Evolutionary conservation across 2,888 invertebrate species (phyloP), one percentile per base, ranked within the genome.

Genomic region (Stenoptilia bipunctidactyla): DNA sequence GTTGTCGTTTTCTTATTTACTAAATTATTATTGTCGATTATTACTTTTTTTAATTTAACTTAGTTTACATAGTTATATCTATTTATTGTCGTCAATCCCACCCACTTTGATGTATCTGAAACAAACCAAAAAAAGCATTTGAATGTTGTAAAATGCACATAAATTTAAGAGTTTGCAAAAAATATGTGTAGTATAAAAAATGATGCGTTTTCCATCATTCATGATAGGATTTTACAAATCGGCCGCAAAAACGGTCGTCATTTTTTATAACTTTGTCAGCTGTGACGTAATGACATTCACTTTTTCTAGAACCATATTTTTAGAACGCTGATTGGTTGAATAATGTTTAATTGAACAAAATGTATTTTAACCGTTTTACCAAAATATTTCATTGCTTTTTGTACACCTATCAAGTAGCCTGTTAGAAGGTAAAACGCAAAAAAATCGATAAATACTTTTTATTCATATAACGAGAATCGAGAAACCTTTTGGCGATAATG

Each of bases 101-200:
- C 46, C 49, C 43, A 34, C 38, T 44, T 44, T 45, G 47, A 49
- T 48, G 41, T 46, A 60, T 62, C 74, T 74, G 74, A 44, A 73
- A 74, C 70, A 73, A 72, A n/a, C n/a, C n/a, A n/a, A n/a, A n/a
- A 59, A 49, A 50, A 54, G 48, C 38, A 44, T 45, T 38, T 8
- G 30, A 30, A 20, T 8, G 8, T 30, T n/a, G 13, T 30, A 13
- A 34, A 13, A 6, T 13, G 34, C 13, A 34, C 34, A 4, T 13
- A 30, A 4, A 30, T 30, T 12, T 30, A 10, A 30, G 12, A 30
- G n/a, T n/a, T 30, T 8, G 27, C 33, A 5, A 36, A 33, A 39
- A 36, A 37, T 15, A n/a, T n/a, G 27, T 15, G 30, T 37, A 35
- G 37, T 40, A 43, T 40, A 43, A 40, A 43, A 43, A 38, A 3